Conservation (phyloP, 2,888 invertebrate species). For the Brachylomia viminalis region DNA sequence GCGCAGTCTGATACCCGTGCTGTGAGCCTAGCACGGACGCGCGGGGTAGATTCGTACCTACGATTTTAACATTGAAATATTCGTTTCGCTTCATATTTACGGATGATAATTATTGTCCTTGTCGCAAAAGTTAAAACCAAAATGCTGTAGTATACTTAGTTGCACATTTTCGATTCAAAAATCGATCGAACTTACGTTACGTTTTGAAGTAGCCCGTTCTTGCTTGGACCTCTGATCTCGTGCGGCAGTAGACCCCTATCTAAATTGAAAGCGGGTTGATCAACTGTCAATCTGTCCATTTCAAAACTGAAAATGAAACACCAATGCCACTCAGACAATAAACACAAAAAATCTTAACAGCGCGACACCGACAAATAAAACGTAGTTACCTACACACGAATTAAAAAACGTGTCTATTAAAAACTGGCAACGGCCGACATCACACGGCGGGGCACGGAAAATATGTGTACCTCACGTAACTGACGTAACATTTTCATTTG, state of each 20-base stretch:
- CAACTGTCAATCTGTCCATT: background rate
- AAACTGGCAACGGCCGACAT: slow-evolving; percentile 12
- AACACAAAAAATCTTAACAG: background rate
- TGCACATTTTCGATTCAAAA: background rate
- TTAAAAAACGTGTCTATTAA: slow-evolving; percentile 23
- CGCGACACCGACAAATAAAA: slow-evolving; percentile 5
- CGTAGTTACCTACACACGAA: slow-evolving; percentile 8
- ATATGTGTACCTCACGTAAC: slow-evolving; percentile 4
- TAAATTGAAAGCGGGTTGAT: background rate
- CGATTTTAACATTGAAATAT: background rate
- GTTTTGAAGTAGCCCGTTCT: background rate
- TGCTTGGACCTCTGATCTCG: background rate
- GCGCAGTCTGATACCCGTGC: background rate
- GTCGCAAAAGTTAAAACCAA: background rate
- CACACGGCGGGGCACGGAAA: background rate
- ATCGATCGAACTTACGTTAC: background rate
- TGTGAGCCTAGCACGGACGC: background rate
- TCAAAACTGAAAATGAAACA: slow-evolving; percentile 1
- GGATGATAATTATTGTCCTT: too few relatives aligned
- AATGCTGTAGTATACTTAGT: background rate
- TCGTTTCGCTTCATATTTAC: background rate
- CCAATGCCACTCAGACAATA: slow-evolving; percentile 7
- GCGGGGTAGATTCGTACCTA: background rate
- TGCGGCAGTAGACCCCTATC: background rate
- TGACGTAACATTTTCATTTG: slow-evolving; percentile 25